Evolutionary conservation across 53 echinoderm and acorn worm genomes (phyloP), one percentile per base, ranked within the genome.

Genomic region (Apostichopus leukothele): DNA sequence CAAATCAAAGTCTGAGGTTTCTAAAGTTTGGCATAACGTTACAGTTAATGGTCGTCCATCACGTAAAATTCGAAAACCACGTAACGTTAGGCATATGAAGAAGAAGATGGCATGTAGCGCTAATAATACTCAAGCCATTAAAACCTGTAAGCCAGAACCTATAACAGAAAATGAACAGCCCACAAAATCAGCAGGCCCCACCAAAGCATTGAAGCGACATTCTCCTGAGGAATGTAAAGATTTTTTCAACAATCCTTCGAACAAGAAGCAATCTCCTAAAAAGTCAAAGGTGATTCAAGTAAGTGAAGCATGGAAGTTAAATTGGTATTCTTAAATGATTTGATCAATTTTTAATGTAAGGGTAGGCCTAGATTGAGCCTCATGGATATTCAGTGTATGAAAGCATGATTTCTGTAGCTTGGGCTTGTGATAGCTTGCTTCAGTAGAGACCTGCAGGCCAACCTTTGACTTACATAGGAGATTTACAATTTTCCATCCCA

Each of bases 201-300:
- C 9, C 79, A 51, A 52, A 4, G 51, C 50, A 18, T 51, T 18
- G 79, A 79, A 79, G 51, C 79, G 79, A 14, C 79, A 18, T 52
- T 79, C 79, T 50, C 79, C 50, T 9, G 78, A 50, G 6, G 53
- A 18, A 52, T 16, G 50, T 16, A 51, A 39, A 53, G 79, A 51
- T 79, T 18, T 52, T 18, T 79, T 51, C n/a, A 16, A 14, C 53
- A 53, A 51, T 53, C 16, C 51, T 51, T 52, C 79, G 3, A 13
- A 53, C 79, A 79, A 79, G 51, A 39, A 51, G 79, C 79, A 79
- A 51, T 79, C 79, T 53, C 54, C 79, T n/a, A 39, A 79, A 5
- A 79, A 79, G 63, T 63, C 39, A 39, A 39, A 39, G 39, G 39
- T 39, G 39, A 39, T 39, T 39, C 39, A 3, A 3, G 39, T 39